A percentile compares a stretch with the other conserved stretches of the same genome.
These are phyloP conservation scores for Brachyistius frenatus DNA, from an alignment of 2,113 vertebrate species.

Conservation along the genomic window DNA sequence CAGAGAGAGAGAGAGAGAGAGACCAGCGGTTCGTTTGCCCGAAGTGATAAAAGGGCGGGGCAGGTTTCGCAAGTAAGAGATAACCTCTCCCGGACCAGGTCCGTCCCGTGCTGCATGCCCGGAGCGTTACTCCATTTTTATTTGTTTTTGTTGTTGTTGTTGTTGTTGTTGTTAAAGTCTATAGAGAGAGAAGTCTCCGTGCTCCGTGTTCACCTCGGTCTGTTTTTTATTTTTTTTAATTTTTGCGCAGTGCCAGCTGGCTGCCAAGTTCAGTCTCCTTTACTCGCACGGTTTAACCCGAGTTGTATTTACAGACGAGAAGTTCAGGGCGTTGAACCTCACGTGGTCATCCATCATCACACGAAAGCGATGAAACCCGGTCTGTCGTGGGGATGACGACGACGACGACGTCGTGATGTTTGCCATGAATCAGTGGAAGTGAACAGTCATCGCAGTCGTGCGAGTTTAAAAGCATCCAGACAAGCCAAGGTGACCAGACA, in stretches of 20 bases:
- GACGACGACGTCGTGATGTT: not conserved
- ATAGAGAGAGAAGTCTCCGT: not conserved
- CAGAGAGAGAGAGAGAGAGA: not conserved
- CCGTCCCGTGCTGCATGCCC: not conserved
- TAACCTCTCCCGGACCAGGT: slow-evolving; percentile 45
- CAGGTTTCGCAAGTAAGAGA: slow-evolving; percentile 64
- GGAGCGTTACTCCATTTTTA: not conserved
- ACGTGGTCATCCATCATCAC: too few relatives aligned
- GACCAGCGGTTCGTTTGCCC: slow-evolving; percentile 6
- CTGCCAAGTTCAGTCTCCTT: slow-evolving; percentile 51
- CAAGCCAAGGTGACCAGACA: not conserved
- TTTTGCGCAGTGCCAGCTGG: slow-evolving; percentile 47
- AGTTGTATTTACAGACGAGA: too few relatives aligned
- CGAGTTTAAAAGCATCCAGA: not conserved
- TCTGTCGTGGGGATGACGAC: not conserved
- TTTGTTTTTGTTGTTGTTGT: not conserved
- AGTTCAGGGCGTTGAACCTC: too few relatives aligned
- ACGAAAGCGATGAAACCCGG: not conserved
- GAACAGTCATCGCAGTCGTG: slow-evolving; percentile 55
- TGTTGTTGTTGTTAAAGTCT: too few relatives aligned
- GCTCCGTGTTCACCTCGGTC: not conserved
- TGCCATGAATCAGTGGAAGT: slow-evolving; percentile 56
- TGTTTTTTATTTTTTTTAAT: not conserved
- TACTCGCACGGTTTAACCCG: too few relatives aligned
- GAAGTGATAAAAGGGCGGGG: slow-evolving; percentile 72